Evolutionary conservation across 2,113 vertebrate genomes (phyloP), one percentile per base, ranked within the genome.

Genomic region (Okapia johnstoni): DNA sequence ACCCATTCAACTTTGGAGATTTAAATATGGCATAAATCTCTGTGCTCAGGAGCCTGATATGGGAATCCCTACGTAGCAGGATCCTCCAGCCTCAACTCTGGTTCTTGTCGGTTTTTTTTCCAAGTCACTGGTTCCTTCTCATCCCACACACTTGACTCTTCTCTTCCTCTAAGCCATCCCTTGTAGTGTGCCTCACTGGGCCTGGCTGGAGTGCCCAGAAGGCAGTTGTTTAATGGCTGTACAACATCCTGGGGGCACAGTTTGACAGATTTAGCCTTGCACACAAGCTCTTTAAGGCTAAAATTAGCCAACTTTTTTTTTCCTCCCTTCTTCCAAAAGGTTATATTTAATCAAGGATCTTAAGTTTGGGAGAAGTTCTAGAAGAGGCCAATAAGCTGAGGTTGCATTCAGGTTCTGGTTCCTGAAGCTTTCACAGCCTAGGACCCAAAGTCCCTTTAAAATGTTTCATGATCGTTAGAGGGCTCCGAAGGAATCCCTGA

Each of bases 261-360:
- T 61, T 61, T 80, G 57, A 73, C 50, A 93, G 43, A 43, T 70
- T 94, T 61, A 63, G 25, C 60, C 48, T 95, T 89, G 85, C 52
- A 46, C 83, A 76, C 14, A 73, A 81, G 76, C 52, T 86, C 80
- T 90, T 93, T 88, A 58, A 88, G 58, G 48, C 85, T 96, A 96
- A 96, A 94, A 86, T 96, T 95, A 97, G 77, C 85, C 73, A 55
- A 46, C 12, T 63, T 55, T 10, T 5, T 73, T 26, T 23, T 12
- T 1, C 43, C 16, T 23, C 23, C 33, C 43, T 21, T 28, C 50
- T 73, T 79, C 85, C 25, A 26, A 97, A 84, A 90, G n/a, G 55
- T n/a, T 97, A 58, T 90, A 90, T 93, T 96, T 97, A 96, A 84
- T 79, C 30, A 70, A 92, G 40, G 52, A 86, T 93, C 48, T 95